Evolutionary conservation across 2,888 invertebrate species (phyloP).

Genomic region (Pinctada fucata): DNA sequence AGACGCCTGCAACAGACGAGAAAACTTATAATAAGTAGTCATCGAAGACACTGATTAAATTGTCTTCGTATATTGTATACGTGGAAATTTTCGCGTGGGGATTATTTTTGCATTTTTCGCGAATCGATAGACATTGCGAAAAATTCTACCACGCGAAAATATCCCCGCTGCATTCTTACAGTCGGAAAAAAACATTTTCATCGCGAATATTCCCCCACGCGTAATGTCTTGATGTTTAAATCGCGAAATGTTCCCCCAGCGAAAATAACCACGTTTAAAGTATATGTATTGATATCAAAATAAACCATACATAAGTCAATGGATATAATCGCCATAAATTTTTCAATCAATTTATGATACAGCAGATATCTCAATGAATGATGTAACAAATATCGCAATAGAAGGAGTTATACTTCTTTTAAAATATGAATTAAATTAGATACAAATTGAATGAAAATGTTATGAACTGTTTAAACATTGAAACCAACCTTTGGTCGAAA

Average conservation of each 20-base stretch:
- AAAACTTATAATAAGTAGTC: neutral
- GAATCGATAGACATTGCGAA: too few species aligned
- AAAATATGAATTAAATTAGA: too few species aligned
- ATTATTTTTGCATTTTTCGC: too few species aligned
- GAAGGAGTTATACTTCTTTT: too few species aligned
- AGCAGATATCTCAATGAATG: neutral
- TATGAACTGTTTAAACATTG: too few species aligned
- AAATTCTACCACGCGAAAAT: too few species aligned
- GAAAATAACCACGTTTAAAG: neutral
- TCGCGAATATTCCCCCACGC: neutral
- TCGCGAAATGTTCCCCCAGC: too few species aligned
- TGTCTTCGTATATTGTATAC: neutral
- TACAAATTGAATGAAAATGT: too few species aligned
- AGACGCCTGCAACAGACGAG: slow-evolving; percentile 49
- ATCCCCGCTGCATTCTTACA: neutral
- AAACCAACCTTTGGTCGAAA: slow-evolving; percentile 48
- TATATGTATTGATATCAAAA: slow-evolving; percentile 80
- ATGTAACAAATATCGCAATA: neutral
- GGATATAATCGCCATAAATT: too few species aligned
- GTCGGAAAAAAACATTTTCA: neutral
- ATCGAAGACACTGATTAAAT: neutral
- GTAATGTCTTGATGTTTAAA: too few species aligned
- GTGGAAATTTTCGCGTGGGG: too few species aligned
- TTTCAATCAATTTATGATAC: too few species aligned
- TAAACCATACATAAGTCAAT: neutral